Percentiles rank a stretch among this genome's conserved stretches.
phyloP scores from a whole-genome alignment of 2,888 invertebrate species.

The Carabus problematicus region DNA sequence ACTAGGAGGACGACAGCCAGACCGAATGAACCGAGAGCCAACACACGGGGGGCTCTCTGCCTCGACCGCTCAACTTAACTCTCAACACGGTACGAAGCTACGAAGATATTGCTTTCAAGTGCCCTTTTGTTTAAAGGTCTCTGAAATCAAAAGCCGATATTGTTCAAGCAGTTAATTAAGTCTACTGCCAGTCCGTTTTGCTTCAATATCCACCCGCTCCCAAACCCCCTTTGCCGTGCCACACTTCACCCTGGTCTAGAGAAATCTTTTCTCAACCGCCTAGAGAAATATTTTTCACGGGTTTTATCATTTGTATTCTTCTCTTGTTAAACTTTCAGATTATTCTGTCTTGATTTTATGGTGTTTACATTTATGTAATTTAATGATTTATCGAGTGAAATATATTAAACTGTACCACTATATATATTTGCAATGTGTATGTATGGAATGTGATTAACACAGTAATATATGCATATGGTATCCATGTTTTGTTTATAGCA shows the following conservation, averaged over 20 bases:
- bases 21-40: not conserved
- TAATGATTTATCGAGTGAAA: too few species aligned
- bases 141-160: slow-evolving; percentile 41
- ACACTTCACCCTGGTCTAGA: not conserved
- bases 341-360: too few species aligned
- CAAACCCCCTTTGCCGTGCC: slow-evolving; percentile 2
- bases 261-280: too few species aligned
- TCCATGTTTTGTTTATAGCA: too few species aligned
- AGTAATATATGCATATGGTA: too few species aligned
- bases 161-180: slow-evolving; percentile 38
- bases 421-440: too few species aligned
- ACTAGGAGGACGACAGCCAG: slow-evolving; percentile 20
- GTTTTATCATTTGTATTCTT: too few species aligned
- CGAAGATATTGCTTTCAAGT: slow-evolving; percentile 39
- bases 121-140: slow-evolving; percentile 40
- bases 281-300: not conserved
- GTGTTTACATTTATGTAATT: too few species aligned
- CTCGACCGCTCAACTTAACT: not conserved
- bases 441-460: too few species aligned
- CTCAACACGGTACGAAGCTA: not conserved
- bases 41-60: not conserved
- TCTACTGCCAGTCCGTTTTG: not conserved
- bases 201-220: not conserved
- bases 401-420: too few species aligned
- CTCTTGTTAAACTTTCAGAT: too few species aligned